A percentile compares a stretch with the other conserved stretches of the same genome.
These are phyloP conservation scores for Microchirus variegatus DNA, from an alignment of 2,797 vertebrate genomes.

Conservation along the genomic window DNA sequence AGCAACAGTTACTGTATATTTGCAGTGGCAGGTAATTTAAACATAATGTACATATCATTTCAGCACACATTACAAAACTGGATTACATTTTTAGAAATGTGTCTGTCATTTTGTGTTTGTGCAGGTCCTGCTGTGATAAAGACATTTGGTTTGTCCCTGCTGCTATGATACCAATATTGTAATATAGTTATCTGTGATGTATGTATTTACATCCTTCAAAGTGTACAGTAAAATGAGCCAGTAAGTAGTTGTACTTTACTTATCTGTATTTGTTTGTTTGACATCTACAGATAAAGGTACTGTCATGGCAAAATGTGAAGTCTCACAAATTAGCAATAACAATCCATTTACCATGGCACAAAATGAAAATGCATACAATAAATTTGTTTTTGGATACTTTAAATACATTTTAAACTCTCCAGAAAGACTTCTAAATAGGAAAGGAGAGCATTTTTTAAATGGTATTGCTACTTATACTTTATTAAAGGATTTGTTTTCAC, in stretches of 20 bases:
- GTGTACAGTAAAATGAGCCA: background rate
- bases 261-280: too few relatives aligned
- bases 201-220: background rate
- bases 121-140: constrained; percentile 41
- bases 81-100: constrained; percentile 38
- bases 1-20: constrained; percentile 61
- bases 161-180: background rate
- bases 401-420: background rate
- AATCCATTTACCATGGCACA: background rate
- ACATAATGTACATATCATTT: constrained; percentile 54
- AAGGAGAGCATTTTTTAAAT: background rate
- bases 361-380: background rate
- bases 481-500: too few relatives aligned
- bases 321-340: background rate
- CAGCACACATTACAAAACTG: constrained; percentile 38
- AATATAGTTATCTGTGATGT: constrained; percentile 23
- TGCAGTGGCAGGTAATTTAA: constrained; percentile 63
- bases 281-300: too few relatives aligned
- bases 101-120: constrained; percentile 31
- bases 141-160: constrained; percentile 21
- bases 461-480: background rate
- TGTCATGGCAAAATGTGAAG: too few relatives aligned
- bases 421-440: too few relatives aligned
- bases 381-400: background rate
- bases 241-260: too few relatives aligned